Evolutionary conservation across 2,888 invertebrate species (phyloP).

Genomic region (Vanessa cardui): DNA sequence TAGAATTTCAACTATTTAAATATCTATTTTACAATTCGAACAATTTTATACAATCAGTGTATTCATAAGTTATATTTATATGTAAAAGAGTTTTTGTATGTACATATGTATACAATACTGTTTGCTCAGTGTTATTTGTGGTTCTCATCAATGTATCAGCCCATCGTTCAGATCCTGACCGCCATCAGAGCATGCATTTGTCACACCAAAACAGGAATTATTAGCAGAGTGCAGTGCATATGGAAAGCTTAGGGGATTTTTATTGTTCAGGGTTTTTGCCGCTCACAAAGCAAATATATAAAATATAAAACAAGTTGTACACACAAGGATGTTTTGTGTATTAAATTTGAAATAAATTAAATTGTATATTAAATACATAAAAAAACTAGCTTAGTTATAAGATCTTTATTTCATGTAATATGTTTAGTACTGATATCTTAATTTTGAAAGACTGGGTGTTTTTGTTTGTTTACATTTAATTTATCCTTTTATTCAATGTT

Average conservation of each 20-base stretch:
- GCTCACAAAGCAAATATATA: constrained; percentile 18
- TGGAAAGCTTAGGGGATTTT: constrained; percentile 34
- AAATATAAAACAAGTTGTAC: constrained; percentile 8
- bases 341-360: neutral
- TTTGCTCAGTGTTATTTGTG: constrained; percentile 34
- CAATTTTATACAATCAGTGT: neutral
- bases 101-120: constrained; percentile 34
- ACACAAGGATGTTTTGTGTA: neutral
- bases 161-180: constrained; percentile 80
- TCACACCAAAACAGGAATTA: constrained; percentile 69
- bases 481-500: too few species aligned
- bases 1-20: neutral
- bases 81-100: constrained; percentile 37
- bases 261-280: constrained; percentile 7
- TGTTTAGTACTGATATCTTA: too few species aligned
- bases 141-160: constrained; percentile 68
- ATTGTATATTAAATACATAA: neutral
- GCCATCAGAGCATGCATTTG: constrained; percentile 72
- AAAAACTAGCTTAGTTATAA: too few species aligned
- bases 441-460: too few species aligned
- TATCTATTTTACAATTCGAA: neutral
- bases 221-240: constrained; percentile 66
- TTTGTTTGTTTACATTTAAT: too few species aligned
- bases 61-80: neutral
- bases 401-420: too few species aligned